Conservation (phyloP, 2,888 invertebrate genomes). For the Lycocerus yunnanus region DNA sequence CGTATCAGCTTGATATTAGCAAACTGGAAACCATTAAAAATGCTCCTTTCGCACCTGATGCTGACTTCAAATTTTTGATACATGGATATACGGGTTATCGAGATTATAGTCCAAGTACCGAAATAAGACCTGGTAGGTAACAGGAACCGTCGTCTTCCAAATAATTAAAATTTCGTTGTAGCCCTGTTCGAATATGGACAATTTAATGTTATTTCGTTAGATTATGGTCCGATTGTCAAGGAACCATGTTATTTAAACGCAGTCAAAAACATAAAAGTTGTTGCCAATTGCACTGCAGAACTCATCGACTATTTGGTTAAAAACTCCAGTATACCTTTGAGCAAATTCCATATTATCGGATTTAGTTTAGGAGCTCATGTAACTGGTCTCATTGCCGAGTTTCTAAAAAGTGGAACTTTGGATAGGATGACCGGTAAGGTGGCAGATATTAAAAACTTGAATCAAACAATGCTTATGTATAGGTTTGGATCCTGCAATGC, state of each 20-base stretch:
- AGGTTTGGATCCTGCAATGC: conserved; percentile 71
- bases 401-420: conserved; percentile 56
- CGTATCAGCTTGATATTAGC: conserved; percentile 55
- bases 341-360: conserved; percentile 64
- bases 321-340: conserved; percentile 53
- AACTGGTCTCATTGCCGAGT: conserved; percentile 60
- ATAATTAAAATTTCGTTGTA: conserved; percentile 40
- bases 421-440: conserved; percentile 64
- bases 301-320: conserved; percentile 61
- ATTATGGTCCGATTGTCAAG: conserved; percentile 63
- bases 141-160: not conserved
- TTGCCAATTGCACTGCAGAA: conserved; percentile 65
- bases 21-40: conserved; percentile 48
- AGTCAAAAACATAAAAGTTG: conserved; percentile 62
- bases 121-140: conserved; percentile 62
- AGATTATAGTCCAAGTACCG: conserved; percentile 63
- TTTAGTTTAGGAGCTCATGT: conserved; percentile 69
- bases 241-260: conserved; percentile 66
- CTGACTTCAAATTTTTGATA: conserved; percentile 62
- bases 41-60: conserved; percentile 57
- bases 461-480: not conserved
- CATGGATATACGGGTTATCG: conserved; percentile 68
- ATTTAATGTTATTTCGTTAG: conserved; percentile 66
- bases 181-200: conserved; percentile 61
- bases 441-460: no score